Evolutionary conservation across 2,797 vertebrate species (phyloP), one percentile per base, ranked within the genome.

Genomic region (Hoplostethus atlanticus): DNA sequence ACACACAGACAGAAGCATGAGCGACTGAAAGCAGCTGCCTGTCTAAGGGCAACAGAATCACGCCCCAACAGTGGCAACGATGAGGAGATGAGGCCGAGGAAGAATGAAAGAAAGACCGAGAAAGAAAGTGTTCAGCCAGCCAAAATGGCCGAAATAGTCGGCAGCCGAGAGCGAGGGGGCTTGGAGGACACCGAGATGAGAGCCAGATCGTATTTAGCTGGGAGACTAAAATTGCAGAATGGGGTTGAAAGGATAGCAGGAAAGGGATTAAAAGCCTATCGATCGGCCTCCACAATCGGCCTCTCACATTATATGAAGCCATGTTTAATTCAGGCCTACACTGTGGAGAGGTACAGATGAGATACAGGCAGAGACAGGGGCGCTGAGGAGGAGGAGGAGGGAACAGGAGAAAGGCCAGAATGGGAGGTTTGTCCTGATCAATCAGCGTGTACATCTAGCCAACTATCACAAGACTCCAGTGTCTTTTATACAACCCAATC

Each of bases 211-310:
- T 73, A 78, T 92, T 90, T 84, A 82, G 90, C 77, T 58, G 54
- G 44, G 56, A 85, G 73, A 84, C 79, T 76, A 78, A 85, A 88
- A 83, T 53, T 68, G 73, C 70, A 71, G 85, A 89, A 80, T 64
- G 76, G 73, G 80, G 77, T 86, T 82, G 84, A 88, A 79, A 74
- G 73, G 70, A 63, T 79, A 76, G 84, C 72, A 76, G 74, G 72
- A 85, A 84, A 64, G 83, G 84, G 83, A 92, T 93, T 93, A 92
- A 92, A 92, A 91, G 73, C 64, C 81, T 90, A 93, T 94, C 71
- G 91, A 94, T 91, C 89, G 36, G 80, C 61, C 79, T 53, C 54
- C 67, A 84, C 86, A 85, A 88, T 87, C 67, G 64, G 28, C 82
- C 79, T 84, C 76, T 85, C 84, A 86, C 87, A 80, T 92, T 90